Conservation (phyloP, 2,113 vertebrate species). For the Chamaetylas fuelleborni region DNA sequence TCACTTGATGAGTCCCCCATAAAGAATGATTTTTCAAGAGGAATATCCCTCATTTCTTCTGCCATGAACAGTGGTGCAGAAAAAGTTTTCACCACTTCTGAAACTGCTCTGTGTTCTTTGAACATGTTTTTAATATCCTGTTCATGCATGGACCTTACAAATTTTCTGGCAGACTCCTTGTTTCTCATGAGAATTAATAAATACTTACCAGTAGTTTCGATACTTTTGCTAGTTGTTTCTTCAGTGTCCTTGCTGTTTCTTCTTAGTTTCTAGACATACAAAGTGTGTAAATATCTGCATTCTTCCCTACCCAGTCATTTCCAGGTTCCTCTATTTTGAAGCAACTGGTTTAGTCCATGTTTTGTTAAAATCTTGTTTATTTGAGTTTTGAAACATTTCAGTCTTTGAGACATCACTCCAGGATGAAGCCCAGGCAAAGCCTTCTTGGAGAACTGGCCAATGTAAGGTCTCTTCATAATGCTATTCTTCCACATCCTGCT, state of each 20-base stretch:
- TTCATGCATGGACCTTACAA: not conserved
- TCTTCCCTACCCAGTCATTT: not conserved
- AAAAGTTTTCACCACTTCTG: not conserved
- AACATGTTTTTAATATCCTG: not conserved
- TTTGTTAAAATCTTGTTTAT: not conserved
- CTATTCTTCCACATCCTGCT: not conserved
- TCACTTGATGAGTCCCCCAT: not conserved
- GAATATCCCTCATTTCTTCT: not conserved
- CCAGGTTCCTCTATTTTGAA: not conserved
- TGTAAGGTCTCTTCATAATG: not conserved
- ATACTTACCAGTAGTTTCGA: not conserved
- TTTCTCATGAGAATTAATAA: not conserved
- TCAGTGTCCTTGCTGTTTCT: not conserved
- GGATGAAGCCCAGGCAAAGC: not conserved
- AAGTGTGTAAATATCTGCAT: not conserved
- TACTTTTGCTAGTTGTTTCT: not conserved
- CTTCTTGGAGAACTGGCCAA: not conserved
- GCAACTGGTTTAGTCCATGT: not conserved
- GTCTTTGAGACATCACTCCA: not conserved
- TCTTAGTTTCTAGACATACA: not conserved
- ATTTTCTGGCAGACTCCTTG: not conserved
- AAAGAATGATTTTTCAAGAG: not conserved
- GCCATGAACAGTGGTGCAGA: not conserved
- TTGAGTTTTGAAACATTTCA: not conserved
- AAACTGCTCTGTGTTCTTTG: not conserved